phyloP scores from a whole-genome alignment of 2,888 invertebrate genomes.

The Timema cristinae region DNA sequence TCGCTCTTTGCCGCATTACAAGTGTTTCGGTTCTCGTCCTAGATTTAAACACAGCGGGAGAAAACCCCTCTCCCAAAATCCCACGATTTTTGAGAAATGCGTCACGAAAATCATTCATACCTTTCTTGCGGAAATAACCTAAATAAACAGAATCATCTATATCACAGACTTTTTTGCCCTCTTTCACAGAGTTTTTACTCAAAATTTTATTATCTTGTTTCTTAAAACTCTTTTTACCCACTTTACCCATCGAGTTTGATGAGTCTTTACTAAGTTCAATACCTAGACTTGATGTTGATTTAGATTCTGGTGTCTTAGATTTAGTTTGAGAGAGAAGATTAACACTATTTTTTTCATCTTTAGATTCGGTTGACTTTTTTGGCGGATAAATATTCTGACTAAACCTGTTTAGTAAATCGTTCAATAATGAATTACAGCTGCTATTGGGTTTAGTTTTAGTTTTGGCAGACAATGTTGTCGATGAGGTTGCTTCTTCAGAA shows the following conservation, averaged over 20 bases:
- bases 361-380: slow-evolving; percentile 46
- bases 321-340: slow-evolving; percentile 25
- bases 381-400: slow-evolving; percentile 52
- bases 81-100: slow-evolving; percentile 60
- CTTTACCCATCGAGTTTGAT: slow-evolving; percentile 12
- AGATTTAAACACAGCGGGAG: slow-evolving; percentile 67
- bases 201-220: slow-evolving; percentile 10
- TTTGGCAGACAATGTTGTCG: slow-evolving; percentile 60
- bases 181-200: slow-evolving; percentile 18
- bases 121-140: slow-evolving; percentile 64
- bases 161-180: slow-evolving; percentile 18
- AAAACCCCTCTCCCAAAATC: slow-evolving; percentile 58
- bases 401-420: slow-evolving; percentile 62
- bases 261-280: slow-evolving; percentile 36
- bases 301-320: slow-evolving; percentile 49
- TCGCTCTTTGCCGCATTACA: slow-evolving; percentile 66
- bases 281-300: slow-evolving; percentile 62
- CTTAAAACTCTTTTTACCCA: slow-evolving; percentile 19
- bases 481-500: slow-evolving; percentile 62
- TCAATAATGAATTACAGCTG: slow-evolving; percentile 57
- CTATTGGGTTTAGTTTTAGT: slow-evolving; percentile 47
- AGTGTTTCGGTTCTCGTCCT: slow-evolving; percentile 72
- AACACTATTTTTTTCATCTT: slow-evolving; percentile 36
- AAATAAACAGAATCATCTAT: slow-evolving; percentile 53
- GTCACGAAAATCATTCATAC: slow-evolving; percentile 61